phyloP scores from a whole-genome alignment of 2,113 vertebrate genomes.

The Tyto alba region DNA sequence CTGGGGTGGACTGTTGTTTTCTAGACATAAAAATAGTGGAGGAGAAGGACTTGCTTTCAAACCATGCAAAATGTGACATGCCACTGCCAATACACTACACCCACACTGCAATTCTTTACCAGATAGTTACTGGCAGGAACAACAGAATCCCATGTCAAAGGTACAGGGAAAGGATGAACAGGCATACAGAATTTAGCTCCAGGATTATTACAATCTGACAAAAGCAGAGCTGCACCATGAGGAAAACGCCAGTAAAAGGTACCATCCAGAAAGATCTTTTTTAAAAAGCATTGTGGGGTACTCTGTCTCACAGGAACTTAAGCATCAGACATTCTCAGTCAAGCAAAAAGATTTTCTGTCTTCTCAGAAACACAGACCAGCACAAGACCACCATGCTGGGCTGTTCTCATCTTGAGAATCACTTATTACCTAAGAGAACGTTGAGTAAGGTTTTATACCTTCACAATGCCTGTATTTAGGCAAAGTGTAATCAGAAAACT shows the following conservation, averaged over 20 bases:
- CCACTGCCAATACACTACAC: background rate
- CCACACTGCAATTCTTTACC: background rate
- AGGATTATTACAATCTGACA: background rate
- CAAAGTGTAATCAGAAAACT: background rate
- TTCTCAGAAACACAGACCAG: background rate
- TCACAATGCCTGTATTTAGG: background rate
- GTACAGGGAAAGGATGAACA: background rate
- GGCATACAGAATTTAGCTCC: background rate
- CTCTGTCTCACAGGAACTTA: background rate
- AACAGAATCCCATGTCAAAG: background rate
- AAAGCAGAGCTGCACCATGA: background rate
- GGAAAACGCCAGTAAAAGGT: background rate
- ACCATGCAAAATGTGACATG: background rate
- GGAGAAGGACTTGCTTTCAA: constrained; percentile 39
- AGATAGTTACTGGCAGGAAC: background rate
- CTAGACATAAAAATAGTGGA: constrained; percentile 68
- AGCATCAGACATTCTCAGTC: background rate
- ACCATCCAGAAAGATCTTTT: background rate
- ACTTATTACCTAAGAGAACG: background rate
- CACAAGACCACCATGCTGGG: background rate
- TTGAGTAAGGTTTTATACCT: background rate
- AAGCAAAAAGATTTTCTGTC: background rate
- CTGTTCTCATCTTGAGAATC: background rate
- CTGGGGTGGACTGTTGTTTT: constrained; percentile 73
- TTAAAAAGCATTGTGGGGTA: background rate